Evolutionary conservation across 2,888 invertebrate genomes (phyloP).

Genomic region (Sarcophaga subvicina): DNA sequence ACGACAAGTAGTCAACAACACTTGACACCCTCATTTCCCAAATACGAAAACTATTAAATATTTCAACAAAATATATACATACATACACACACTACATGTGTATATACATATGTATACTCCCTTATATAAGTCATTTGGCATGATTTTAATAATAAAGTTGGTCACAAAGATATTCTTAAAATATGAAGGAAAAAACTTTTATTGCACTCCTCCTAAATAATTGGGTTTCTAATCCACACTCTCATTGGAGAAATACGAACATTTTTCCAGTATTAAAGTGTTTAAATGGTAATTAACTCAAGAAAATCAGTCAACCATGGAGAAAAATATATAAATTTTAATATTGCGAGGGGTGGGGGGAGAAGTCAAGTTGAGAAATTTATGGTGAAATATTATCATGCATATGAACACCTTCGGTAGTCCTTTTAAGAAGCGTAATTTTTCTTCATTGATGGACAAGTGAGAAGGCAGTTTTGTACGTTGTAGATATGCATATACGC

Average conservation of each 20-base stretch:
- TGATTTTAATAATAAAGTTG: no score
- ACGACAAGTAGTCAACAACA: constrained; percentile 61
- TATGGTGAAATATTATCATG: constrained; percentile 29
- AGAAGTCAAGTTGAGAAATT: constrained; percentile 17
- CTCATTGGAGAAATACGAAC: not conserved
- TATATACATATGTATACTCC: no score
- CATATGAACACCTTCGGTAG: constrained; percentile 23
- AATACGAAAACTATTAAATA: constrained; percentile 37
- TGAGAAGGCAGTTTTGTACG: no score
- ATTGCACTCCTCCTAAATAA: no score
- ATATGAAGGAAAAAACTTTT: no score
- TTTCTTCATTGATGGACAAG: no score
- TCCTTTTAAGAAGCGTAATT: no score
- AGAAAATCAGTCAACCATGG: constrained; percentile 33
- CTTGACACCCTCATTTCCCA: constrained; percentile 67
- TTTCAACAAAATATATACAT: constrained; percentile 10
- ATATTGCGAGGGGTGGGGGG: not conserved
- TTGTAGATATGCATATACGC: no score
- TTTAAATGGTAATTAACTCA: constrained; percentile 8
- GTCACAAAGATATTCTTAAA: no score
- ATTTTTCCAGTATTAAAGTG: not conserved
- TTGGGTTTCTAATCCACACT: no score
- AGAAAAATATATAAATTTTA: not conserved
- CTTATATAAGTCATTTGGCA: no score
- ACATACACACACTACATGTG: no score